Conservation (phyloP, 2,888 invertebrate genomes). For the Drosophila emarginata region DNA sequence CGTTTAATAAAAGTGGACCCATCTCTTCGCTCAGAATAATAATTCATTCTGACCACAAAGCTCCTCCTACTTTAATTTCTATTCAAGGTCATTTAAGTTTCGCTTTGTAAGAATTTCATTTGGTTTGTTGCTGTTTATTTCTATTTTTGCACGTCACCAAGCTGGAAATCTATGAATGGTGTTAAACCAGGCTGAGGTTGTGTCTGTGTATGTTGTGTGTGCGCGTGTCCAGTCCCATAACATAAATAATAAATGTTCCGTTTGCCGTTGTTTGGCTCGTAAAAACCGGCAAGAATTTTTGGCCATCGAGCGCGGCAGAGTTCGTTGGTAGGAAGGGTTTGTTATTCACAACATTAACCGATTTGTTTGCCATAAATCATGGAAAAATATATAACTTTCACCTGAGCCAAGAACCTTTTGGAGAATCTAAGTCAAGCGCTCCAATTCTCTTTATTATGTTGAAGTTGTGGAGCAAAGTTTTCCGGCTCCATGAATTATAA, state of each 20-base stretch:
- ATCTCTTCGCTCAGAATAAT: neutral
- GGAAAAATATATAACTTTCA: neutral
- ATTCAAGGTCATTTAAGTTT: neutral
- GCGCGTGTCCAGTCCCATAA: neutral
- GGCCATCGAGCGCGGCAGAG: neutral
- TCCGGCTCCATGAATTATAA: neutral
- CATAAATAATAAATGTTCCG: constrained; percentile 31
- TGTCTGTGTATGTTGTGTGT: neutral
- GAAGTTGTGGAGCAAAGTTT: neutral
- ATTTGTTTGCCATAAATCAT: constrained; percentile 4
- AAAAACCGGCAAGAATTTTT: constrained; percentile 11
- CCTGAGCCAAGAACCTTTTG: neutral
- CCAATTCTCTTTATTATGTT: neutral
- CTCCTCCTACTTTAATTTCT: neutral
- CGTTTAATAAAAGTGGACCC: too few species aligned
- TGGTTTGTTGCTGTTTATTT: neutral
- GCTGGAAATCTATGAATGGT: neutral
- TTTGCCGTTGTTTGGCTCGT: constrained; percentile 8
- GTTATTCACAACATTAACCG: neutral
- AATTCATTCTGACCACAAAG: neutral
- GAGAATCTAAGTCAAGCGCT: neutral
- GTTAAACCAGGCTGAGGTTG: neutral
- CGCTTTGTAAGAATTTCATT: neutral
- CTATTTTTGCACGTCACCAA: neutral
- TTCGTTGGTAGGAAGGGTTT: neutral